These are phyloP conservation scores for Drosophila colorata DNA, from an alignment of 2,888 invertebrate species.

Conservation along the genomic window DNA sequence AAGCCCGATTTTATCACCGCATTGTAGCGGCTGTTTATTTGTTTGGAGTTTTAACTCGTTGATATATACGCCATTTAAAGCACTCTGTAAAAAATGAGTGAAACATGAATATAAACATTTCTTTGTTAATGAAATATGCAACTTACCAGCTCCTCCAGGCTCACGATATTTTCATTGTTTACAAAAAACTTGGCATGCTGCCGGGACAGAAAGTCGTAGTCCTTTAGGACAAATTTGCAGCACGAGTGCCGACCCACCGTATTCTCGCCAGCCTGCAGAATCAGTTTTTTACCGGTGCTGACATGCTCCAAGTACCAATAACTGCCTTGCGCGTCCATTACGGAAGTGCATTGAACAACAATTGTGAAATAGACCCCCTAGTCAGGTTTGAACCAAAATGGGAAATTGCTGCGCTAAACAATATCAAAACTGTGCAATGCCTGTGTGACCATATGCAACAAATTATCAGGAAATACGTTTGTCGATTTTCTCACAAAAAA, in stretches of 20 bases:
- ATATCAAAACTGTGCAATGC: not conserved
- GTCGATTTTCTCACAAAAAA: not conserved
- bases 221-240: conserved; percentile 46
- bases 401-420: conserved; percentile 13
- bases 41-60: conserved; percentile 52
- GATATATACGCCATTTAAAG: conserved; percentile 81
- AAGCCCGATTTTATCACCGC: conserved; percentile 72
- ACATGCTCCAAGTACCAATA: conserved; percentile 61
- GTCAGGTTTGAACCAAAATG: not conserved
- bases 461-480: not conserved
- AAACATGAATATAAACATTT: not conserved
- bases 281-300: conserved; percentile 21
- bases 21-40: conserved; percentile 6
- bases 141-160: conserved; percentile 74
- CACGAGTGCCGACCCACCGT: conserved; percentile 74
- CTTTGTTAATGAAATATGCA: too few species aligned
- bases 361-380: not conserved
- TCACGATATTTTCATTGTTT: conserved; percentile 43
- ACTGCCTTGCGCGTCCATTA: conserved; percentile 17
- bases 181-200: conserved; percentile 76
- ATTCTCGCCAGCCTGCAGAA: conserved; percentile 61
- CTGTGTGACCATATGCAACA: conserved; percentile 20
- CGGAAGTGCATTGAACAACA: not conserved
- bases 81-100: conserved; percentile 47
- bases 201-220: conserved; percentile 73